Percentiles rank a stretch among this genome's conserved stretches.
phyloP scores from a whole-genome alignment of 2,797 vertebrate species.

The Scleropages formosus region DNA sequence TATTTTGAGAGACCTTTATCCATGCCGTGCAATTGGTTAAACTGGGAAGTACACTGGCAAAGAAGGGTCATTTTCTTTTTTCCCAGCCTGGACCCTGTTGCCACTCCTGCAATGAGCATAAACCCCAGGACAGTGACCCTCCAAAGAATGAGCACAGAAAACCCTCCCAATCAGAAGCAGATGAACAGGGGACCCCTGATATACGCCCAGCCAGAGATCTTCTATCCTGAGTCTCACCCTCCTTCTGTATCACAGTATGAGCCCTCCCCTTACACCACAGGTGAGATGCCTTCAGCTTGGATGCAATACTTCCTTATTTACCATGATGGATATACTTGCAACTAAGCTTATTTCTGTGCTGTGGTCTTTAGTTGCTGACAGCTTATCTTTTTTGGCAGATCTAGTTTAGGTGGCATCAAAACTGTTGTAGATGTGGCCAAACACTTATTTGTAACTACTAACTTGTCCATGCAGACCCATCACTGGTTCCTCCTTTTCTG shows the following conservation, averaged over 20 bases:
- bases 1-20: no score
- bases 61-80: not conserved
- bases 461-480: not conserved
- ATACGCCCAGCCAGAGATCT: conserved; percentile 83
- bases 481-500: not conserved
- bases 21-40: not conserved
- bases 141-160: conserved; percentile 74
- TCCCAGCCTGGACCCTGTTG: conserved; percentile 43
- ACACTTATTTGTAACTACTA: not conserved
- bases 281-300: conserved; percentile 55
- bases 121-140: conserved; percentile 76
- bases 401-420: not conserved
- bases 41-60: not conserved
- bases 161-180: conserved; percentile 83
- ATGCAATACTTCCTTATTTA: no score
- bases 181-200: conserved; percentile 80
- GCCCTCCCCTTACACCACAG: conserved; percentile 78
- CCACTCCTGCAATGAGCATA: conserved; percentile 65
- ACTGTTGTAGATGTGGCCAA: not conserved
- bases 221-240: conserved; percentile 82
- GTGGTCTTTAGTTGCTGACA: not conserved
- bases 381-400: not conserved
- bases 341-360: not conserved
- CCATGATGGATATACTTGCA: not conserved
- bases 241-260: conserved; percentile 83